phyloP scores from a whole-genome alignment of 1,140 invertebrate species.

The Drosophila parabipectinata region DNA sequence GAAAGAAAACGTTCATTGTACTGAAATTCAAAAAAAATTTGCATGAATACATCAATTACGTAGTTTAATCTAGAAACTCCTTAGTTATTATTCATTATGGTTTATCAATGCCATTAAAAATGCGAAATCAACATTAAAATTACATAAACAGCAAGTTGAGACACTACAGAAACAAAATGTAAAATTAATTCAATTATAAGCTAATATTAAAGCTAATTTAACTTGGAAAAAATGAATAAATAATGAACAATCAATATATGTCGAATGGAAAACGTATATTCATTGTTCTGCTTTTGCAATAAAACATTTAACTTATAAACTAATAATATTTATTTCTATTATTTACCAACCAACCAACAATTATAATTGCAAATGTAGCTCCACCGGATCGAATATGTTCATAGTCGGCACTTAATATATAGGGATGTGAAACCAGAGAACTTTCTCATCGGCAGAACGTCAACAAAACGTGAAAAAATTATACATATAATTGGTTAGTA shows the following conservation, averaged over 20 bases:
- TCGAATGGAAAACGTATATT: background rate
- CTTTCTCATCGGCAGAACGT: slow-evolving; percentile 99
- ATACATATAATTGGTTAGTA: slow-evolving; percentile 98
- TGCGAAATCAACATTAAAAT: slow-evolving; percentile 33
- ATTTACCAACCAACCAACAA: background rate
- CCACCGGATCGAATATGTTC: slow-evolving; percentile 99
- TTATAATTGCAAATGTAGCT: slow-evolving; percentile 86
- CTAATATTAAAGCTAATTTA: background rate
- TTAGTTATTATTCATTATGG: slow-evolving; percentile 44
- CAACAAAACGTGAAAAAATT: slow-evolving; percentile 98
- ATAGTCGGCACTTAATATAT: slow-evolving; percentile 99
- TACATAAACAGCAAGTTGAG: slow-evolving; percentile 73
- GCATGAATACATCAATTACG: slow-evolving; percentile 36
- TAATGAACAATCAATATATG: slow-evolving; percentile 11
- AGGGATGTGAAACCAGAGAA: slow-evolving; percentile 99
- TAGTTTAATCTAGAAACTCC: slow-evolving; percentile 30
- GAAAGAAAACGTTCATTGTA: slow-evolving; percentile 65
- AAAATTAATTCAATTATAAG: slow-evolving; percentile 10
- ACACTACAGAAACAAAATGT: slow-evolving; percentile 68
- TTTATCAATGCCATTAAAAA: slow-evolving; percentile 56
- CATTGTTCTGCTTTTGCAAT: slow-evolving; percentile 13
- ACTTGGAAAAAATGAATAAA: background rate
- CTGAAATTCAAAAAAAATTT: slow-evolving; percentile 31
- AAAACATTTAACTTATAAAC: background rate
- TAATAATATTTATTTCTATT: slow-evolving; percentile 33